Conservation (phyloP, 92 coral and sea anemone species). For the Porites rus region DNA sequence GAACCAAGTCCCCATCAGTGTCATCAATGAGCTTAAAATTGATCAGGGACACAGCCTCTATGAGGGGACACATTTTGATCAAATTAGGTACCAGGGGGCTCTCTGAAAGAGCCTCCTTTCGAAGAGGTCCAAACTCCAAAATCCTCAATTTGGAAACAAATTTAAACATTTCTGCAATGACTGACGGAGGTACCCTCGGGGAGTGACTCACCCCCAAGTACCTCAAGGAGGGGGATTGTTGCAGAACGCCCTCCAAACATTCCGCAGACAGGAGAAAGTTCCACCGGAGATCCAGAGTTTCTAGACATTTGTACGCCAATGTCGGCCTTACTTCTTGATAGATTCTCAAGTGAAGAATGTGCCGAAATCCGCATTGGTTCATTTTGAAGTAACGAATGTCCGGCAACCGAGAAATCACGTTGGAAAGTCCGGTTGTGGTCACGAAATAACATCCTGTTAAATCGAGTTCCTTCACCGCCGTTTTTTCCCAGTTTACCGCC, state of each 20-base stretch:
- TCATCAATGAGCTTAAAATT: constrained; percentile 90
- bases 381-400: constrained; percentile 94
- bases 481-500: constrained; percentile 93
- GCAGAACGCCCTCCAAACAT: constrained; percentile 93
- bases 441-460: constrained; percentile 98
- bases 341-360: constrained; percentile 90
- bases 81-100: constrained; percentile 86
- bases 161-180: constrained; percentile 89
- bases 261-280: constrained; percentile 98
- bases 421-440: constrained; percentile 96
- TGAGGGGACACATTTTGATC: constrained; percentile 82
- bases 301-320: constrained; percentile 76
- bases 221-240: constrained; percentile 95
- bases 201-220: constrained; percentile 99
- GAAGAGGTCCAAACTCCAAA: constrained; percentile 98
- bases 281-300: constrained; percentile 97
- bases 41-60: constrained; percentile 96
- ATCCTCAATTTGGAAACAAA: constrained; percentile 91
- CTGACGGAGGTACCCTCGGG: constrained; percentile 98
- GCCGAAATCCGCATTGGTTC: constrained; percentile 99
- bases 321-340: constrained; percentile 97
- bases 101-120: constrained; percentile 95
- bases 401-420: constrained; percentile 87
- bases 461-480: constrained; percentile 90
- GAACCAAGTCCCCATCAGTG: constrained; percentile 77